Base-by-base conservation (phyloP, 2,113 vertebrate species). In the Nothoprocta pentlandii region DNA sequence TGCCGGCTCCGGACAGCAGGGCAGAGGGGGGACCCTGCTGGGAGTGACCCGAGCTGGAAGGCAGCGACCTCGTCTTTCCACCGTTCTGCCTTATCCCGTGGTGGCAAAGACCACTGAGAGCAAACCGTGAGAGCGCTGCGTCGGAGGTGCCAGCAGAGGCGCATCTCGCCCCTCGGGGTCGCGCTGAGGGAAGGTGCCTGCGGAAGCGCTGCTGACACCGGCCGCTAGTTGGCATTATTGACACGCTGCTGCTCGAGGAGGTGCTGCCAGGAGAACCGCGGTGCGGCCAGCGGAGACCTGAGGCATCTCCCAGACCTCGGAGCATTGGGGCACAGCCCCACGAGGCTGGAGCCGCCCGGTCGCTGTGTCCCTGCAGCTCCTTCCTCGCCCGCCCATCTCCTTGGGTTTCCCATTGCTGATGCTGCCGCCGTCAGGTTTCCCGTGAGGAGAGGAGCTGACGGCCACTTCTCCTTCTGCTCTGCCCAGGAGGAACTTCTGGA, bases 161-260 rank as follows among this genome's bases (percentile, higher is more conserved):
- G 23, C 34, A 15, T 20, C 39, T 84, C 23, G 2, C 17, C 32
- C 5, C 34, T 59, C 66, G 8, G 41, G 79, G 77, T 7, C 28
- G 62, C 7, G 4, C 2, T 0, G 4, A 5, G 28, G 41, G 26
- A 12, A 56, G 21, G 30, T 14, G 84, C 36, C 36, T 8, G 84
- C 34, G 39, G 26, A 56, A 77, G 75, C 28, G 46, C 16, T 91
- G 74, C 78, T 80, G 34, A 54, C 36, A 4, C 6, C 7, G 61
- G 90, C 91, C 93, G 3, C 95, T 96, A 96, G 94, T 41, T 83
- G 96, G 92, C 95, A 96, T 94, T 85, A 92, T 75, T 89, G 93
- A 87, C 77, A 39, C 87, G 74, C 23, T 26, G 49, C 66, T 32
- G 83, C 3, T 39, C 53, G 42, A 2, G 32, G 58, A 54, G 39